Evolutionary conservation across 2,113 vertebrate species (phyloP).

Genomic region (Crypturellus undulatus): DNA sequence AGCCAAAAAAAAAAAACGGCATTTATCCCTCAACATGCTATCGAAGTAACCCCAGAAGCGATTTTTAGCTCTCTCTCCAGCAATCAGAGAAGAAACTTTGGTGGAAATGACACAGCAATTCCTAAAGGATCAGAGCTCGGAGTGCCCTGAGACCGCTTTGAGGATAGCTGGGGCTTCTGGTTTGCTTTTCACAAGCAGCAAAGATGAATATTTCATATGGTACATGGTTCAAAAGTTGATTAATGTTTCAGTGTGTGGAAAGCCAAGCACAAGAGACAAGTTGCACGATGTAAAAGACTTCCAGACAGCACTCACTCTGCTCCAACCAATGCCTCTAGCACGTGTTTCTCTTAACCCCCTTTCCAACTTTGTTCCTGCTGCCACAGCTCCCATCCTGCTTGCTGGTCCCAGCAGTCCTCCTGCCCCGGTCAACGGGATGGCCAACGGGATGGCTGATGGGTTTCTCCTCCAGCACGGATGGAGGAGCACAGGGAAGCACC

Average conservation of each 20-base stretch:
- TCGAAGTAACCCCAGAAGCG: background rate
- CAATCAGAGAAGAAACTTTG: conserved; percentile 37
- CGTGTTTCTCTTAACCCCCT: background rate
- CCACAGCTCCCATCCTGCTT: background rate
- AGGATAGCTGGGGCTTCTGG: conserved; percentile 54
- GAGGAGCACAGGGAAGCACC: no score
- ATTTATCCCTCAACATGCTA: background rate
- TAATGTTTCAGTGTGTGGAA: conserved; percentile 70
- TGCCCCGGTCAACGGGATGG: no score
- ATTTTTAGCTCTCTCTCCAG: conserved; percentile 13
- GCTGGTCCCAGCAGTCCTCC: background rate
- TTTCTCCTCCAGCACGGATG: no score
- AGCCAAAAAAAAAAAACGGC: background rate
- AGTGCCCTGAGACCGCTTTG: conserved; percentile 10
- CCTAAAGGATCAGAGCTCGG: conserved; percentile 54
- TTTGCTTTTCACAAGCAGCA: conserved; percentile 56
- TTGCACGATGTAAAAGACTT: conserved; percentile 49
- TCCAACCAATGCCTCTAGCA: background rate
- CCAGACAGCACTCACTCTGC: background rate
- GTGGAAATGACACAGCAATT: conserved; percentile 61
- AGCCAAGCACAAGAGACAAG: conserved; percentile 53
- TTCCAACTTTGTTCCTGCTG: background rate
- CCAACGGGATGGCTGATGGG: no score
- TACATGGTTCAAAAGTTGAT: conserved; percentile 73
- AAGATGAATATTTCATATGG: conserved; percentile 63